These are phyloP conservation scores for Urophycis tenuis DNA, from an alignment of 2,797 vertebrate species.

Conservation along the genomic window DNA sequence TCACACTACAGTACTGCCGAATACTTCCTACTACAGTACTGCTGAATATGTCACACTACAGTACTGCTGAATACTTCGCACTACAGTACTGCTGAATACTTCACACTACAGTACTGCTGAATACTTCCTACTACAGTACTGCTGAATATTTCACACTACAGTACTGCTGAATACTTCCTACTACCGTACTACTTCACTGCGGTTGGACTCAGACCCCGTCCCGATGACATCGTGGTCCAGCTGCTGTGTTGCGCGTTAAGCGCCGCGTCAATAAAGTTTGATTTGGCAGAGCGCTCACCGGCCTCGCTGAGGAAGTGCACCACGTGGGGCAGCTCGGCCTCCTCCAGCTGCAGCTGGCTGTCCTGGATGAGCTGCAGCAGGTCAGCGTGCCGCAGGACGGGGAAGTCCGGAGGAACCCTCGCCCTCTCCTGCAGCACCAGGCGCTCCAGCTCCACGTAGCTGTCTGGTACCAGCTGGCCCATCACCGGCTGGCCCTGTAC, in stretches of 20 bases:
- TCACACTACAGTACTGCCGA: no score
- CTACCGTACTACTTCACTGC: no score
- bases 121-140: no score
- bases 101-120: no score
- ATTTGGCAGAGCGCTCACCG: slow-evolving; percentile 66
- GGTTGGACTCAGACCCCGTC: no score
- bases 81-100: no score
- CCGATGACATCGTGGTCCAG: no score
- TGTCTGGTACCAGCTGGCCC: slow-evolving; percentile 92
- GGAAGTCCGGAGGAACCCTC: slow-evolving; percentile 79
- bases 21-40: no score
- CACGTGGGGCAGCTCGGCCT: slow-evolving; percentile 87
- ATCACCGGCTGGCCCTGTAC: slow-evolving; percentile 91
- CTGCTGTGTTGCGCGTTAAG: not conserved
- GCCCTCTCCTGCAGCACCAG: slow-evolving; percentile 78
- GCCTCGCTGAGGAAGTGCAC: slow-evolving; percentile 92
- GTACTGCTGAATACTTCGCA: no score
- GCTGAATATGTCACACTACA: no score
- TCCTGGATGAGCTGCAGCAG: slow-evolving; percentile 83
- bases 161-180: no score
- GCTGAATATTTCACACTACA: no score
- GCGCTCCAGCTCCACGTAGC: slow-evolving; percentile 90
- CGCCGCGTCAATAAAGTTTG: not conserved
- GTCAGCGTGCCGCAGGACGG: slow-evolving; percentile 76
- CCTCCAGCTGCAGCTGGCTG: slow-evolving; percentile 84